Evolutionary conservation across 2,113 vertebrate genomes (phyloP).

Genomic region (Mormyrus iriodes): DNA sequence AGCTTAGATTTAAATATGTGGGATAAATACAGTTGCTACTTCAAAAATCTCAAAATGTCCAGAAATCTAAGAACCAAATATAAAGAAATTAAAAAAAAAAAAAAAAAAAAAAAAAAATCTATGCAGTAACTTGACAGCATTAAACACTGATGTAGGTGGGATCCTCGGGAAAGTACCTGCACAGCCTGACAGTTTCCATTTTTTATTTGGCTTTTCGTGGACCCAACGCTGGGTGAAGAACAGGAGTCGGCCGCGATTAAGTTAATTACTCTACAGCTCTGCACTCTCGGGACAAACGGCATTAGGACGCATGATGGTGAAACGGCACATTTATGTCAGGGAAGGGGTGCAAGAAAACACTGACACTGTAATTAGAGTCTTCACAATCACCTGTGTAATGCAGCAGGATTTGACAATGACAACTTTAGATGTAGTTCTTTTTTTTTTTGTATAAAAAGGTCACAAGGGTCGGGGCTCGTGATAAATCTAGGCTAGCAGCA

Average conservation of each 20-base stretch:
- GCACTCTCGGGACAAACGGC: slow-evolving; percentile 96
- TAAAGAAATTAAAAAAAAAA: slow-evolving; percentile 37
- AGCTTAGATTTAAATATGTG: neutral
- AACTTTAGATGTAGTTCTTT: neutral
- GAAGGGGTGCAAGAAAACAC: neutral
- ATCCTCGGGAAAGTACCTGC: slow-evolving; percentile 99
- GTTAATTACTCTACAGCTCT: slow-evolving; percentile 97
- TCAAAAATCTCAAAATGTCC: neutral
- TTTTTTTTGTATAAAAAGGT: neutral
- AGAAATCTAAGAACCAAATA: slow-evolving; percentile 33
- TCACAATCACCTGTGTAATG: neutral
- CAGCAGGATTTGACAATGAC: neutral
- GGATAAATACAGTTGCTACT: neutral
- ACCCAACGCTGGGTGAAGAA: slow-evolving; percentile 99
- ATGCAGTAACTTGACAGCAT: slow-evolving; percentile 56
- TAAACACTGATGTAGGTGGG: slow-evolving; percentile 99
- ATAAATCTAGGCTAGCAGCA: neutral
- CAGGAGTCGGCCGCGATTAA: slow-evolving; percentile 83
- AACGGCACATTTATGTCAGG: slow-evolving; percentile 40
- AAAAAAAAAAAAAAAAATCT: slow-evolving; percentile 65
- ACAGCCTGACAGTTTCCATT: slow-evolving; percentile 99
- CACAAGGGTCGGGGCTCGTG: neutral
- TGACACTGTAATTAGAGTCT: neutral
- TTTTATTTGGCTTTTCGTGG: slow-evolving; percentile 99
- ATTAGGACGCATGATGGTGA: slow-evolving; percentile 94